These are phyloP conservation scores for Drosophila rubida DNA, from an alignment of 2,888 invertebrate genomes.

Conservation along the genomic window DNA sequence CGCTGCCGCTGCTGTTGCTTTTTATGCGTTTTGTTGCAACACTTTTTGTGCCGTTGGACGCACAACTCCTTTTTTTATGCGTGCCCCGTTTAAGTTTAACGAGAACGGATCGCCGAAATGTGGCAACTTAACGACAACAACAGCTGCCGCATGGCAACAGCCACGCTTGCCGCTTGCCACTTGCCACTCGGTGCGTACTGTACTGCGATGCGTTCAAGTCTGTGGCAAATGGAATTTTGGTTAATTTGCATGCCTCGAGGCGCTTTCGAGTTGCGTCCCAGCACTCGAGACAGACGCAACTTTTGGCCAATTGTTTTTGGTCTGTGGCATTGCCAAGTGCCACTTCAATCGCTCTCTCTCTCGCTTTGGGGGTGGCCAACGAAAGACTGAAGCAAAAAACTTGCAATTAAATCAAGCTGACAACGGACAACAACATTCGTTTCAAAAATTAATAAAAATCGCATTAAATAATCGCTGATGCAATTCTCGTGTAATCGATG, in stretches of 20 bases:
- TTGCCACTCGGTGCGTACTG: constrained; percentile 28
- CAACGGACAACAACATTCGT: constrained; percentile 7
- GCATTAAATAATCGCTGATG: constrained; percentile 57
- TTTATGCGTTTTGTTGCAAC: constrained; percentile 42
- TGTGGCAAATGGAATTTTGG: constrained; percentile 48
- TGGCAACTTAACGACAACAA: constrained; percentile 40
- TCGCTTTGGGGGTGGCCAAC: constrained; percentile 10
- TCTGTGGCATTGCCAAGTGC: constrained; percentile 39
- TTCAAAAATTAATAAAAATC: constrained; percentile 58
- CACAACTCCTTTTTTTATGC: constrained; percentile 14
- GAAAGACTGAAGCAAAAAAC: constrained; percentile 66
- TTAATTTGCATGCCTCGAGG: constrained; percentile 62
- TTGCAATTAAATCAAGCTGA: not conserved
- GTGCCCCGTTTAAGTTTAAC: constrained; percentile 45
- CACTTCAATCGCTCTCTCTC: constrained; percentile 7
- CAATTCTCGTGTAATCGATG: constrained; percentile 57
- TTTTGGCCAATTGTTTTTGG: constrained; percentile 49
- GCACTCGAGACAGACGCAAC: constrained; percentile 60
- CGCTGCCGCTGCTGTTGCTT: constrained; percentile 13
- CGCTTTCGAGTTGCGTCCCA: constrained; percentile 44
- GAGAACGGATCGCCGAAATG: constrained; percentile 14
- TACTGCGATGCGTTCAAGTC: constrained; percentile 22
- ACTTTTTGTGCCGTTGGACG: constrained; percentile 21
- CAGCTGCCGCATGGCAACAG: constrained; percentile 36
- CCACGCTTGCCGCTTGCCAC: constrained; percentile 3